Base-by-base conservation (phyloP, 2,888 invertebrate species). In the Orgyia antiqua region DNA sequence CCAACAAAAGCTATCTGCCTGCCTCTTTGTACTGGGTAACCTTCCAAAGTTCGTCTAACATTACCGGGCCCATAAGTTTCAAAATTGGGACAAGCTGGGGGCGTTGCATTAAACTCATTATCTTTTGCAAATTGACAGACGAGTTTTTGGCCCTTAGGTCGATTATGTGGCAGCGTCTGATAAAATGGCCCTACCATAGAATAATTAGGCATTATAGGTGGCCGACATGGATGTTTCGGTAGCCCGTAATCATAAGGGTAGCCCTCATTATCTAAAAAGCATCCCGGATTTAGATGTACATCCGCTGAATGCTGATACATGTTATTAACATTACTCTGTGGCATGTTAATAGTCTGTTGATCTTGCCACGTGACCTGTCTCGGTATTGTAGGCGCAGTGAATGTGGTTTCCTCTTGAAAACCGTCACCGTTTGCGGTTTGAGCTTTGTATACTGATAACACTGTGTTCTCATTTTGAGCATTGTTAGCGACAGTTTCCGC, bases 231-330 rank as follows among this genome's bases (percentile, higher is more conserved):
- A 37, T 91, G 86, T 60, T 92, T 93, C 1, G 93, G 93, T 24
- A 93, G 76, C 10, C 93, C 93, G 55, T 92, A 93, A 67, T 93
- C 93, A 37, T 93, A 87, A 4, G 94, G 94, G 60, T 92, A 92
- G n/a, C 92, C 94, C 42, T 94, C 94, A 45, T 89, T 89, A 49
- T 93, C 92, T 48, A 93, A 77, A 64, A 94, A 92, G 59, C 91
- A 91, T n/a, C 92, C 91, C 0, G 93, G 92, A 66, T 92, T 92
- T 29, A 93, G 77, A 58, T 92, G 93, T 7, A 93, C 92, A 60
- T 93, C 92, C 4, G 92, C 92, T 6, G 92, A 89, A 54, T 91
- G 91, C 49, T 90, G 89, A 51, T 89, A 89, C 67, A 89, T 77
- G 36, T 79, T 87, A 51, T 72, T 70, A 21, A 71, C 40, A n/a